These are phyloP conservation scores for Oryzias celebensis DNA, from an alignment of 2,113 vertebrate species.

Conservation along the genomic window DNA sequence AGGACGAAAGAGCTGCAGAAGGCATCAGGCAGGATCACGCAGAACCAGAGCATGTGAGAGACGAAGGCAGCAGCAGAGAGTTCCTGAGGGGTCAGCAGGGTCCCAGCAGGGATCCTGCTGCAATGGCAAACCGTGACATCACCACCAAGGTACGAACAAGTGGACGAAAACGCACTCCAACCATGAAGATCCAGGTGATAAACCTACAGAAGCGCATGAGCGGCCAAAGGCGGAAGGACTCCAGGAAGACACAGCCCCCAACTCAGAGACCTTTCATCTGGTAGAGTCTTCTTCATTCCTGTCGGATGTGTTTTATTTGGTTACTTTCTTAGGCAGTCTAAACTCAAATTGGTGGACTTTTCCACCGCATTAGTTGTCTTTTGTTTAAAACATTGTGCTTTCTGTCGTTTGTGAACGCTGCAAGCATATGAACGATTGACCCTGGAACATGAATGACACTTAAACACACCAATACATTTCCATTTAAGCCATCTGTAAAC, in stretches of 20 bases:
- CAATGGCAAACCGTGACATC: not conserved
- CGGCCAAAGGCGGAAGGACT: constrained; percentile 16
- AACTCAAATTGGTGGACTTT: too few species aligned
- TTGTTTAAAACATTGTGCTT: too few species aligned
- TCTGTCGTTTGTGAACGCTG: too few species aligned
- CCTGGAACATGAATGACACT: too few species aligned
- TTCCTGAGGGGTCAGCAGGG: not conserved
- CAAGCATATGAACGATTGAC: too few species aligned
- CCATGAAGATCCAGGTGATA: constrained; percentile 68
- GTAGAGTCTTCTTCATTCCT: constrained; percentile 32
- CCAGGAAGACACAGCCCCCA: not conserved
- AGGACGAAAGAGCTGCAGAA: not conserved
- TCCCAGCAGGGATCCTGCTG: not conserved
- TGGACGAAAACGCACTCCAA: constrained; percentile 60
- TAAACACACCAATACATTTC: too few species aligned
- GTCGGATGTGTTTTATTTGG: not conserved
- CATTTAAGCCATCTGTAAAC: too few species aligned
- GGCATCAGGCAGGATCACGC: not conserved
- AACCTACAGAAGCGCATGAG: constrained; percentile 53
- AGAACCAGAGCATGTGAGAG: not conserved
- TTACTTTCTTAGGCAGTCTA: too few species aligned
- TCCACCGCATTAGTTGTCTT: too few species aligned
- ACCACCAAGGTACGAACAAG: constrained; percentile 56
- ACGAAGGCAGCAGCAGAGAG: not conserved
- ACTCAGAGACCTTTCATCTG: constrained; percentile 28